phyloP scores from a whole-genome alignment of 2,797 vertebrate species.

The Pangasius macronema region DNA sequence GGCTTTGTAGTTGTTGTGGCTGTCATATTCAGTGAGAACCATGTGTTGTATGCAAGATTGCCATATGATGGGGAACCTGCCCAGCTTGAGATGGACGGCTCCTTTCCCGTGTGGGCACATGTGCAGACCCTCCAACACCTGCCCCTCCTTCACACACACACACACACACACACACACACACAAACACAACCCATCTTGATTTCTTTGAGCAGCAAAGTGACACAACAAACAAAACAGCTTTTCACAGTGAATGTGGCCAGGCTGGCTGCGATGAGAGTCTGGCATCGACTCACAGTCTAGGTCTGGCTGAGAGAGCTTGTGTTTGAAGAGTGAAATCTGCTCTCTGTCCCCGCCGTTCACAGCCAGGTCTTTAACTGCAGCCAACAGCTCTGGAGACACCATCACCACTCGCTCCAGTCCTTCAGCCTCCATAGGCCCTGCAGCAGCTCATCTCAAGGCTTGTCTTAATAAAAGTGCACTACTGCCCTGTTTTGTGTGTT shows the following conservation, averaged over 20 bases:
- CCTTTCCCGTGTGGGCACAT: conserved; percentile 53
- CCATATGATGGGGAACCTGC: conserved; percentile 60
- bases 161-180: conserved; percentile 18
- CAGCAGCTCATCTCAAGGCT: conserved; percentile 38
- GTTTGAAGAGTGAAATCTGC: conserved; percentile 87
- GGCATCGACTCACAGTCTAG: conserved; percentile 54
- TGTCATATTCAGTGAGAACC: conserved; percentile 56
- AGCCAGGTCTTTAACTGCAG: conserved; percentile 86
- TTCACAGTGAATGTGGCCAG: conserved; percentile 57
- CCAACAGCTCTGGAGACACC: conserved; percentile 85
- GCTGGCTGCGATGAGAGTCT: conserved; percentile 58
- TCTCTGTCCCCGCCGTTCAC: conserved; percentile 77
- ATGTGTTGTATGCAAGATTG: conserved; percentile 58
- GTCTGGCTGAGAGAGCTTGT: conserved; percentile 65
- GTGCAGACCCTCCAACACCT: conserved; percentile 48
- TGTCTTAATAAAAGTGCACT: neutral
- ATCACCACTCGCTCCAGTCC: conserved; percentile 47
- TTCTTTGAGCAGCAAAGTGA: conserved; percentile 52
- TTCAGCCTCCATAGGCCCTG: conserved; percentile 21
- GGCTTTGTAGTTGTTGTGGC: conserved; percentile 57
- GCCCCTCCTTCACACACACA: conserved; percentile 41
- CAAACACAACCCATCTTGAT: conserved; percentile 29
- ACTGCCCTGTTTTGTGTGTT: neutral
- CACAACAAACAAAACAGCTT: conserved; percentile 61
- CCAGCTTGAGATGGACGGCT: conserved; percentile 59